Percentiles rank a stretch among this genome's conserved stretches.
Evolutionary conservation across 2,888 invertebrate genomes (phyloP).

Genomic region (Drosophila borealis): DNA sequence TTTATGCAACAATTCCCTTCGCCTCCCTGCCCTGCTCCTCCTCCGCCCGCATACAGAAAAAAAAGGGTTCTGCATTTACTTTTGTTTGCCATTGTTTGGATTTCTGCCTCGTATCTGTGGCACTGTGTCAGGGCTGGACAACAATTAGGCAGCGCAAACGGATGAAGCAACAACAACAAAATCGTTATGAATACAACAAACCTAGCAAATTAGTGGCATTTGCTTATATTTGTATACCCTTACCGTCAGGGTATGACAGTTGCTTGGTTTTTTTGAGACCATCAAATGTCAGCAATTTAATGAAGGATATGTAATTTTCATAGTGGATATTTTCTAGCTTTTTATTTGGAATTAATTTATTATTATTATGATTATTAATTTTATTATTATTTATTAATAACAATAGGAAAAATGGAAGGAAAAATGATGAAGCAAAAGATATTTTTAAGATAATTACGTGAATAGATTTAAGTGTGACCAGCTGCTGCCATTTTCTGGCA

Average conservation of each 20-base stretch:
- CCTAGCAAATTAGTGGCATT: conserved; percentile 63
- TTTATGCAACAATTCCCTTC: conserved; percentile 17
- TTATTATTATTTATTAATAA: too few relatives aligned
- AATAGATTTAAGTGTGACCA: too few relatives aligned
- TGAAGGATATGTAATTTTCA: too few relatives aligned
- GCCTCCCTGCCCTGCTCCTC: neutral
- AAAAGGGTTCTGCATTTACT: conserved; percentile 44
- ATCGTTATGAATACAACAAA: conserved; percentile 60
- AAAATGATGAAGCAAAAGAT: too few relatives aligned
- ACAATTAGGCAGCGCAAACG: conserved; percentile 64
- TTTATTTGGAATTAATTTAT: too few relatives aligned
- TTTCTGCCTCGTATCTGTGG: conserved; percentile 48
- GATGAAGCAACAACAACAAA: conserved; percentile 25
- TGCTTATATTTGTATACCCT: conserved; percentile 35
- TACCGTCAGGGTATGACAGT: neutral
- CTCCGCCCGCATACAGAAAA: neutral
- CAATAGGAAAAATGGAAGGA: too few relatives aligned
- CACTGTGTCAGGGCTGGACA: conserved; percentile 79
- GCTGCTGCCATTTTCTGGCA: too few relatives aligned
- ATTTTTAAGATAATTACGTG: too few relatives aligned
- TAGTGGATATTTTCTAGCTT: too few relatives aligned
- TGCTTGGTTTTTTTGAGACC: too few relatives aligned
- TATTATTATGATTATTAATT: too few relatives aligned
- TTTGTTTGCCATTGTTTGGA: conserved; percentile 46
- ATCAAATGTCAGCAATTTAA: too few relatives aligned